A percentile compares a stretch with the other conserved stretches of the same genome.
These are phyloP conservation scores for Oncorhynchus gorbuscha DNA, from an alignment of 2,113 vertebrate species.

Conservation along the genomic window DNA sequence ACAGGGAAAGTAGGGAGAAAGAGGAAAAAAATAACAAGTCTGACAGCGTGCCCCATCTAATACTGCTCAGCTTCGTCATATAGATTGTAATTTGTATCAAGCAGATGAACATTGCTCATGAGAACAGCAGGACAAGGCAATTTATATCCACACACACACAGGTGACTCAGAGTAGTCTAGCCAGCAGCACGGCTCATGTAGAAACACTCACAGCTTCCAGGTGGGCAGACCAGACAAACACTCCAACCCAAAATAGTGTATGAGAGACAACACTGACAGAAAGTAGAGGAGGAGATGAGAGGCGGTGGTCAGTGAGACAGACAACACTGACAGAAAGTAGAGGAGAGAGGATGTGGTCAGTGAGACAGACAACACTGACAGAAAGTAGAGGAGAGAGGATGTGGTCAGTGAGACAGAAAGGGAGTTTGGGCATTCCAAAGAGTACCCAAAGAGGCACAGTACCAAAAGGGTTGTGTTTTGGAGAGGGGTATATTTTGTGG, in stretches of 20 bases:
- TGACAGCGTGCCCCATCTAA: no score
- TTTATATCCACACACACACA: slow-evolving; percentile 28
- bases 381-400: neutral
- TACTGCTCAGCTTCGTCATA: neutral
- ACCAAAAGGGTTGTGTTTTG: neutral
- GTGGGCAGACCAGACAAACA: neutral
- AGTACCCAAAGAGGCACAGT: no score
- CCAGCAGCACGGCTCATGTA: neutral
- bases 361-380: neutral
- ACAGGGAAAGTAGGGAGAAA: neutral
- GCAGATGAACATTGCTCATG: slow-evolving; percentile 12
- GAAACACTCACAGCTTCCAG: neutral
- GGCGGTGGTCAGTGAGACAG: neutral
- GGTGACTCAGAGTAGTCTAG: neutral
- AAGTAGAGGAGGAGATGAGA: neutral
- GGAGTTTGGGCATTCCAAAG: neutral
- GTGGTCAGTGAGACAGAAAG: neutral
- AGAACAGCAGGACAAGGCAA: slow-evolving; percentile 2
- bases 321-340: neutral
- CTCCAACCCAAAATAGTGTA: neutral
- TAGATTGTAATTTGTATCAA: slow-evolving; percentile 14
- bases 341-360: neutral
- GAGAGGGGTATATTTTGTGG: neutral
- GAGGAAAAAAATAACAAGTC: neutral
- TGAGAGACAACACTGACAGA: neutral